Evolutionary conservation across 2,113 vertebrate genomes (phyloP), one percentile per base, ranked within the genome.

Genomic region (Callipepla californica): DNA sequence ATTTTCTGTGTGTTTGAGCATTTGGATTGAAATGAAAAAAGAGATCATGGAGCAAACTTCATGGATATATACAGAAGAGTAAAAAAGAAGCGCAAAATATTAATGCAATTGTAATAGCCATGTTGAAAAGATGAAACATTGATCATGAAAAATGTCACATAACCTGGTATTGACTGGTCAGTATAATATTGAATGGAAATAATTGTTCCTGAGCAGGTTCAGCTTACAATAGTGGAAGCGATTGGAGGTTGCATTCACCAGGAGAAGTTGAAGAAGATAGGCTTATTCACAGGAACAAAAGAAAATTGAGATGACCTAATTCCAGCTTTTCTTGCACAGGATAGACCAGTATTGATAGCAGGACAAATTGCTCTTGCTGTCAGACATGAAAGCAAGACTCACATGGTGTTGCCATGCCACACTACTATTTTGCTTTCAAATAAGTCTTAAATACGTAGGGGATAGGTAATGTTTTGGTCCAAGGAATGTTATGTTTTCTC

Each of bases 271-370:
- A 95, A 97, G 92, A 94, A 94, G 70, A 68, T 44, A 25, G 62
- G 61, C 85, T 91, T 94, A 47, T 93, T 95, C 90, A 73, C 61
- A 89, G 93, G 87, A 96, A 97, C 94, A 97, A 98, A 97, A 94
- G 96, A 96, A 97, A 97, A 97, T 97, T 97, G 91, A 94, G 79
- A 51, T 96, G 96, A 97, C 97, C 97, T 97, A 96, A 97, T 97
- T 97, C 90, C 80, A 90, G 94, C 94, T 96, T 96, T 97, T 97
- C 79, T 97, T 97, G 91, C 96, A 78, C 61, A 93, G 93, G 94
- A 94, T 95, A 68, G 81, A 73, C 80, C 59, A 81, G 92, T 95
- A 97, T 94, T 97, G 97, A 97, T 96, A 96, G 95, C 82, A 92
- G 91, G 76, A 93, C 86, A 93, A 97, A 97, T 98, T 96, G 95